Conservation (phyloP, 2,888 invertebrate genomes). For the Hirtodrosophila alboralis region DNA sequence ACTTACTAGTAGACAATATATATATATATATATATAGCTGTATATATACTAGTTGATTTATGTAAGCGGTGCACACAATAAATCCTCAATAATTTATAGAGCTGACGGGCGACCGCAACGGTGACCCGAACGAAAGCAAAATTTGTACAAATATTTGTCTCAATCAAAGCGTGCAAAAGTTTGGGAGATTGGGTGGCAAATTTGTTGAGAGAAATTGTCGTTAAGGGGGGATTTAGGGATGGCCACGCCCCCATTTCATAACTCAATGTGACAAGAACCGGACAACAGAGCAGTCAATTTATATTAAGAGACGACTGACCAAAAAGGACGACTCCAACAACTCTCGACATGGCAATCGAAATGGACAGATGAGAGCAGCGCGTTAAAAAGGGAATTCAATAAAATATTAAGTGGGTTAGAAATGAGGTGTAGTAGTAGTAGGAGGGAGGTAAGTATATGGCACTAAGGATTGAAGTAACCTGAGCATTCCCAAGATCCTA, state of each 20-base stretch:
- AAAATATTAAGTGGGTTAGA: conserved; percentile 46
- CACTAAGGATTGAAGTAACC: conserved; percentile 1
- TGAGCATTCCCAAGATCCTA: conserved; percentile 53
- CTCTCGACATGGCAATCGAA: conserved; percentile 43
- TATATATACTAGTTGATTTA: conserved; percentile 25
- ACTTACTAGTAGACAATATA: conserved; percentile 1
- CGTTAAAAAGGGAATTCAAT: conserved; percentile 60
- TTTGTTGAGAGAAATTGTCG: conserved; percentile 13
- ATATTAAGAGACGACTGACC: conserved; percentile 53
- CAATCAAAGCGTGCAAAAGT: conserved; percentile 50
- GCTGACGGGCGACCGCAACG: conserved; percentile 49
- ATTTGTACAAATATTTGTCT: conserved; percentile 74
- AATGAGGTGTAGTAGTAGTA: not conserved
- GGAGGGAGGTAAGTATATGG: too few species aligned
- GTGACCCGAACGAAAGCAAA: conserved; percentile 42
- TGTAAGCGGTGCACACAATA: conserved; percentile 49
- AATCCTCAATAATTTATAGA: conserved; percentile 67
- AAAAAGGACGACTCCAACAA: conserved; percentile 13
- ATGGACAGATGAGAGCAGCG: conserved; percentile 41
- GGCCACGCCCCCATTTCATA: conserved; percentile 49
- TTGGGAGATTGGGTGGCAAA: too few species aligned
- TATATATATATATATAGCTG: conserved; percentile 2
- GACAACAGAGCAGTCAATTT: conserved; percentile 57
- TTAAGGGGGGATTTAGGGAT: not conserved
- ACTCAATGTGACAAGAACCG: conserved; percentile 61